Percentiles rank a stretch among this genome's conserved stretches.
These are phyloP conservation scores for Gopherus evgoodei DNA, from an alignment of 2,113 vertebrate species.

Conservation along the genomic window DNA sequence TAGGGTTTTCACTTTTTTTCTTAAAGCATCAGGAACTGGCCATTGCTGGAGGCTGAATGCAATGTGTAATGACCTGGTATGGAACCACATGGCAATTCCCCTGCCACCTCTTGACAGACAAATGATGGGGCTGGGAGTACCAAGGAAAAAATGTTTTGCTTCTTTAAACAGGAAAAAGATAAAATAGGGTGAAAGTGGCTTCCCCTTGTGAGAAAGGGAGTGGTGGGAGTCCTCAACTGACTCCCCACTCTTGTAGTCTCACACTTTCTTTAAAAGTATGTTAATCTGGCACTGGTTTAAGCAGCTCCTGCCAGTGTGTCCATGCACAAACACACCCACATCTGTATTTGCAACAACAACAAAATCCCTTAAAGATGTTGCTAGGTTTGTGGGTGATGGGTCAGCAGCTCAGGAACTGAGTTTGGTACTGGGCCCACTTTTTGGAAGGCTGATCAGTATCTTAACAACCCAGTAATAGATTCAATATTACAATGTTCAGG, in stretches of 20 bases:
- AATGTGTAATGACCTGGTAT: not conserved
- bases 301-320: not conserved
- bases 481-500: not conserved
- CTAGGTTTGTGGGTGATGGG: not conserved
- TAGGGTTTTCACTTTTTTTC: not conserved
- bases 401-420: not conserved
- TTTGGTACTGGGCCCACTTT: not conserved
- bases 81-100: not conserved
- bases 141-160: not conserved
- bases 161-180: not conserved
- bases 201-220: not conserved
- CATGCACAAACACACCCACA: fast-evolving
- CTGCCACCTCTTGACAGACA: not conserved
- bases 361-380: not conserved
- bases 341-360: not conserved
- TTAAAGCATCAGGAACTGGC: not conserved
- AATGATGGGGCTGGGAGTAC: not conserved
- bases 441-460: not conserved
- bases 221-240: not conserved
- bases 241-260: not conserved
- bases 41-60: not conserved
- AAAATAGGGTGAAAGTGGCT: fast-evolving
- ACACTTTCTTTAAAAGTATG: not conserved
- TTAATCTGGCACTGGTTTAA: not conserved
- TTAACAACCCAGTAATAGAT: not conserved